Base-by-base conservation (phyloP, 2,888 invertebrate species). In the Xylota segnis region DNA sequence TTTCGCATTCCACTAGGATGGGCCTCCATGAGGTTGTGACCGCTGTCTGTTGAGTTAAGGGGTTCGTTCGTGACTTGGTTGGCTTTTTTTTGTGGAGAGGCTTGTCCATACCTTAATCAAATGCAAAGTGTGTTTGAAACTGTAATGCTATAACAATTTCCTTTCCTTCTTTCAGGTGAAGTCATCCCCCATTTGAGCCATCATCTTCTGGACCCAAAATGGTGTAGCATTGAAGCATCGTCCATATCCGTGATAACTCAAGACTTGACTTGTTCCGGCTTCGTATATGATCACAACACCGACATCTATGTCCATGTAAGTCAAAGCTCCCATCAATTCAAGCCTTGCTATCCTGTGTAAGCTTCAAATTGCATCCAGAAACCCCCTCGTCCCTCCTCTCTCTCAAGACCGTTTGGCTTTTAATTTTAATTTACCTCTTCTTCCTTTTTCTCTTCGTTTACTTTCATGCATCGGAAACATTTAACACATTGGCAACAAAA, bases 261-360 rank as follows among this genome's bases (percentile, higher is more conserved):
- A 52, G 14, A 45, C 14, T 10, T 10, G 12, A 16, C n/a, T 1
- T 6, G 23, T 50, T 40, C 37, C 37, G 5, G n/a, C 32, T 70
- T 70, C 27, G 68, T 61, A 5, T 84, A 58, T 84, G 37, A 70
- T 84, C 14, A 63, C 79, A 65, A 27, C 50, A 29, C 43, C 74
- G 7, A 75, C 75, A 76, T 77, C 82, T 86, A 86, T 86, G 86
- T 82, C 86, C 59, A 86, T 82, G 86, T 86, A 77, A 86, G 86
- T 72, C 23, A 10, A 65, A 4, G 52, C 32, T 45, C 52, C n/a
- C 0, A 56, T 16, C 5, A 5, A n/a, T 6, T 14, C 23, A 52
- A 12, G 40, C 16, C 27, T 54, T 2, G 2, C 16, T 16, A 45
- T 50, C 50, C 18, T 10, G 12, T 76, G 66, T 66, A 74, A n/a